Evolutionary conservation across 2,888 invertebrate genomes (phyloP).

Genomic region (Cordilura impudica): DNA sequence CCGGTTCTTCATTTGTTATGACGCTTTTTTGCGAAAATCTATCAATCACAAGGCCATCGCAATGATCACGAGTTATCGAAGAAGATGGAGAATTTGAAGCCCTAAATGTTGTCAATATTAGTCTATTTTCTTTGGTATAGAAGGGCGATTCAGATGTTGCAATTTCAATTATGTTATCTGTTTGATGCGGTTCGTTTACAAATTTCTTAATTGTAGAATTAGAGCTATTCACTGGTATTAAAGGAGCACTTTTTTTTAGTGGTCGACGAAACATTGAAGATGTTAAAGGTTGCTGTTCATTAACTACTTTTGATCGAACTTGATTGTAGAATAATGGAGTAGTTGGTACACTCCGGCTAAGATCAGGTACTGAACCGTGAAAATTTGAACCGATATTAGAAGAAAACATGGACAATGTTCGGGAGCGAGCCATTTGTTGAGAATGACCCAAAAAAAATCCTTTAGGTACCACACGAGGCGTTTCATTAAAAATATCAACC

Average conservation of each 20-base stretch:
- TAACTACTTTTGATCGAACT: conserved; percentile 63
- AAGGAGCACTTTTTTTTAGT: conserved; percentile 41
- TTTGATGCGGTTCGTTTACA: conserved; percentile 46
- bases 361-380: conserved; percentile 76
- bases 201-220: conserved; percentile 13
- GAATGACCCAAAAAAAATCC: conserved; percentile 79
- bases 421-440: conserved; percentile 79
- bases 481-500: conserved; percentile 71
- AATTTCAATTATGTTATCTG: conserved; percentile 41
- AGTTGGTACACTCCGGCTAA: conserved; percentile 76
- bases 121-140: conserved; percentile 41
- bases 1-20: conserved; percentile 15
- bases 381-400: conserved; percentile 71
- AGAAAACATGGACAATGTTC: conserved; percentile 79
- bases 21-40: conserved; percentile 65
- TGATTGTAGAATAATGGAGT: conserved; percentile 73
- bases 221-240: neutral
- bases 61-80: conserved; percentile 26
- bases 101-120: conserved; percentile 70
- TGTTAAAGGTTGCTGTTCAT: conserved; percentile 5
- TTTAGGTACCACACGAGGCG: conserved; percentile 70
- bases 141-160: conserved; percentile 59
- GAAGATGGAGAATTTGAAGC: conserved; percentile 33
- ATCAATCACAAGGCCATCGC: conserved; percentile 66
- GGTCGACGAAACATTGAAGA: conserved; percentile 55